Evolutionary conservation across 2,797 vertebrate species (phyloP), one percentile per base, ranked within the genome.

Genomic region (Melanotaenia boesemani): DNA sequence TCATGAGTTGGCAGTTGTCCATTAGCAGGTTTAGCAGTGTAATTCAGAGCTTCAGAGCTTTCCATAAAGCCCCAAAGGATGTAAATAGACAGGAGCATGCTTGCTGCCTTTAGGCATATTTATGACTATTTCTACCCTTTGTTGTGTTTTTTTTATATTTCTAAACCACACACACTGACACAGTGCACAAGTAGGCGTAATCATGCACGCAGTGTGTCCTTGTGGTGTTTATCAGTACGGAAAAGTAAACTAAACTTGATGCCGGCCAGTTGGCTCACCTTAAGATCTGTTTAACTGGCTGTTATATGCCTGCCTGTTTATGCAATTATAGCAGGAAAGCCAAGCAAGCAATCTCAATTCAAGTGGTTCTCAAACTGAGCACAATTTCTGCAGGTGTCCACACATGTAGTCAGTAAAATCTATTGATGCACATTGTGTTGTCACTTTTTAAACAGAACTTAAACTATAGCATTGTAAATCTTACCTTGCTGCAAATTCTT

Each of bases 1-100:
- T 26, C 79, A 28, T 68, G 59, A 81, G 63, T 48, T 50, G 77
- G 82, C 70, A 61, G 28, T 67, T 66, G 61, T 78, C 85, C 84
- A 79, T 67, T 64, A 56, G 36, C 18, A 41, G 26, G 62, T 74
- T 70, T 54, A 64, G 67, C 41, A 54, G 36, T 70, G 10, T 73
- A 60, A 71, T 74, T 74, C 69, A 64, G 0, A 36, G 41, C 68
- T 46, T 10, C 48, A 57, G 32, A 50, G 54, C 24, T 24, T 24
- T 55, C 39, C 15, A 9, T 52, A 54, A 26, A 44, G 37, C 66
- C 46, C 72, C n/a, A 30, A 11, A 67, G 48, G 36, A 70, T 54
- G 50, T 52, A 69, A 74, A 73, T 28, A 37, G 50, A 75, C 26
- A 32, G 58, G 2, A 57, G 62, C 37, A 7, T 22, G 28, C 10